Percentiles rank a stretch among this genome's conserved stretches.
Evolutionary conservation across 37 sponge, comb jelly and placozoan genomes (phyloP).

Genomic region (Oopsacas minuta): DNA sequence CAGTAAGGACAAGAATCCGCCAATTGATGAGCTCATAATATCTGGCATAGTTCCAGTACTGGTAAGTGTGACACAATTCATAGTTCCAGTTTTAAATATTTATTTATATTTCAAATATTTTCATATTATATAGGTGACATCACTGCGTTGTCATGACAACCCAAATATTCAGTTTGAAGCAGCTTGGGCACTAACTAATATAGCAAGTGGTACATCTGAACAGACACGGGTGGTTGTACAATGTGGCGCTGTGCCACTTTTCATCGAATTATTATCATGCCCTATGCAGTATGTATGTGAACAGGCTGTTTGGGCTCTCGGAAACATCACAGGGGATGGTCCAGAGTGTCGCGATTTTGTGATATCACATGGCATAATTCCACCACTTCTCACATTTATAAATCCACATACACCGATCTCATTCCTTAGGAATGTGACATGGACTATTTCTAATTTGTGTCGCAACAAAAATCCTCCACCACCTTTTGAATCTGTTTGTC

Average conservation of each 20-base stretch:
- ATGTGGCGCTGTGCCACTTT: slow-evolving; percentile 63
- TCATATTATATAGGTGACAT: neutral
- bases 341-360: slow-evolving; percentile 45
- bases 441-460: slow-evolving; percentile 57
- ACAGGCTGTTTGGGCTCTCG: slow-evolving; percentile 54
- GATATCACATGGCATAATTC: slow-evolving; percentile 19
- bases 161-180: slow-evolving; percentile 83
- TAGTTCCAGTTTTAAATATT: neutral
- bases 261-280: slow-evolving; percentile 47
- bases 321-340: slow-evolving; percentile 53
- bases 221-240: slow-evolving; percentile 72
- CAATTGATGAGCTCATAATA: slow-evolving; percentile 64
- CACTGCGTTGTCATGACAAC: slow-evolving; percentile 29
- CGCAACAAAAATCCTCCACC: slow-evolving; percentile 45
- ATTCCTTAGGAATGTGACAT: slow-evolving; percentile 29
- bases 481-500: slow-evolving; percentile 27
- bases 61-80: too few species aligned
- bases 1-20: slow-evolving; percentile 68
- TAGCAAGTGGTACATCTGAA: slow-evolving; percentile 80
- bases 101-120: neutral
- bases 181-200: slow-evolving; percentile 94
- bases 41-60: slow-evolving; percentile 73
- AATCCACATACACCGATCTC: slow-evolving; percentile 20
- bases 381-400: slow-evolving; percentile 27
- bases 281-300: slow-evolving; percentile 18